Evolutionary conservation across 2,888 invertebrate species (phyloP), one percentile per base, ranked within the genome.

Genomic region (Pemphredon lugubris): DNA sequence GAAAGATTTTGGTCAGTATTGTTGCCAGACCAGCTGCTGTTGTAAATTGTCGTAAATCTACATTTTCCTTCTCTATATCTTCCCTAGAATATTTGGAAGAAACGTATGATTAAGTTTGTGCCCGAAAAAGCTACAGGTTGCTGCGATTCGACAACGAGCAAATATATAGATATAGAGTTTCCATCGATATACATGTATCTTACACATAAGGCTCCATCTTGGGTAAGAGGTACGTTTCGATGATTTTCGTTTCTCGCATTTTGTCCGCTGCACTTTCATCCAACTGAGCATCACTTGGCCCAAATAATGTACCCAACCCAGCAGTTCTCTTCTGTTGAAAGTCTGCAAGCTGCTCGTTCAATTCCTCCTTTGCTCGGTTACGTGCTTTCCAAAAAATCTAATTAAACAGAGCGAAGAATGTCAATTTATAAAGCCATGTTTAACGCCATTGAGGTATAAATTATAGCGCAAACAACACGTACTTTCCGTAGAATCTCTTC

Each of bases 291-390:
- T 97, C 97, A 18, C 94, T 92, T 0, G 97, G 96, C 0, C 98
- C 98, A 90, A 96, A 98, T 79, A 98, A 93, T 51, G 95, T 95
- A 11, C 96, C 97, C 68, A 98, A 91, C 1, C 98, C 98, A 32
- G 97, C 95, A 34, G 95, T 96, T 79, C 97, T 91, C 90, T 98
- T 98, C 82, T 95, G 95, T 86, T 97, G 95, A 90, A 96, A 96
- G 89, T 97, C 97, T 23, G 93, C 93, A 53, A 98, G 91, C 84
- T 95, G 95, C 81, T 94, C 94, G 55, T 94, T 93, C 53, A 97
- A 91, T 88, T 96, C 96, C 79, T 95, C 95, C 84, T 95, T 94
- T 4, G 97, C 96, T 82, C 95, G 93, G 76, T 93, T 93, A 37
- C 98, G 92, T 53, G 98, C 97, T 84, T 97, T 96, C 91, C 95